Conservation (phyloP, 2,113 vertebrate genomes). For the Felis chaus region DNA sequence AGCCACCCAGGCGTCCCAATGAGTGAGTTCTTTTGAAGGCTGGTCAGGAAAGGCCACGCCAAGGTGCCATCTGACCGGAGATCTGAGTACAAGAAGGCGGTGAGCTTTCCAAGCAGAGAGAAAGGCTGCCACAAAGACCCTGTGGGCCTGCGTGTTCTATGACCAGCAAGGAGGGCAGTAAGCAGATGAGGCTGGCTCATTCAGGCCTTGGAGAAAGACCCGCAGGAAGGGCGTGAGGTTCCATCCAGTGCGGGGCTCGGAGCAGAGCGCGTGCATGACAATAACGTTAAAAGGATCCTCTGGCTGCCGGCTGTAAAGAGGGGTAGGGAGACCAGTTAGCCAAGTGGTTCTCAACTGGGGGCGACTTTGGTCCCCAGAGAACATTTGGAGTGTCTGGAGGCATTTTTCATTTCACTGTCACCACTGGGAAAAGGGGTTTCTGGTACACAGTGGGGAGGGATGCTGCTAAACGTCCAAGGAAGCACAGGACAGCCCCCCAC, state of each 20-base stretch:
- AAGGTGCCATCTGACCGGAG: not conserved
- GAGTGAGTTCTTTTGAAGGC: not conserved
- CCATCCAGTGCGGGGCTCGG: not conserved
- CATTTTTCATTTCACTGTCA: not conserved
- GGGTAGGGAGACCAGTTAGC: not conserved
- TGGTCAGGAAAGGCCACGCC: not conserved
- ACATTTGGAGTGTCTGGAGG: not conserved
- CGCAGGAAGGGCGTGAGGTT: no score
- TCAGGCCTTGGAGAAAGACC: not conserved
- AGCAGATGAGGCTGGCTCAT: not conserved
- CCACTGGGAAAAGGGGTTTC: not conserved
- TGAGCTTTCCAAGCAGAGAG: not conserved
- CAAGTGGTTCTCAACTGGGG: not conserved
- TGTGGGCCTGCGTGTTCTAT: rapidly evolving
- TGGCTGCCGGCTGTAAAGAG: not conserved
- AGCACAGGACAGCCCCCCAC: not conserved
- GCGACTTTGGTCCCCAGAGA: no score
- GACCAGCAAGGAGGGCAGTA: not conserved
- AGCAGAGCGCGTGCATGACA: not conserved
- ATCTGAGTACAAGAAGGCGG: not conserved
- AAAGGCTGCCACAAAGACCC: not conserved
- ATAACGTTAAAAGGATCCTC: not conserved
- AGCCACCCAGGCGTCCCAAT: no score
- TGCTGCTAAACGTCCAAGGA: no score
- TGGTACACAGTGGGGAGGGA: not conserved